These are phyloP conservation scores for Vicugna pacos DNA, from an alignment of 2,113 vertebrate genomes.

Conservation along the genomic window DNA sequence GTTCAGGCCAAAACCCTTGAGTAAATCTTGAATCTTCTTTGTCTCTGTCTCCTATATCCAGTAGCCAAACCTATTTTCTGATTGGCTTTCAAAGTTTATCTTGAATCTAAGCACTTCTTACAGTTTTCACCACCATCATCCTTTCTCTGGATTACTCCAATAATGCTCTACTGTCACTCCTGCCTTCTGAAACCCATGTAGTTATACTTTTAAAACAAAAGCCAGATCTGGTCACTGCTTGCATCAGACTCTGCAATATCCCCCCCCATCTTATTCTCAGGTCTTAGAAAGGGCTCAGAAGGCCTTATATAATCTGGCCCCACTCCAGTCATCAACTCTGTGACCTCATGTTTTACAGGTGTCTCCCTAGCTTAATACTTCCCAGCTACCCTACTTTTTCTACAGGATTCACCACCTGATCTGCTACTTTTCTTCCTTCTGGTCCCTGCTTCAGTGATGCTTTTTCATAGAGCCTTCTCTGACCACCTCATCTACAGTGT, in stretches of 20 bases:
- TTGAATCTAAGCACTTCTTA: neutral
- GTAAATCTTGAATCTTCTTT: neutral
- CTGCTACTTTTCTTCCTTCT: neutral
- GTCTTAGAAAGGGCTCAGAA: neutral
- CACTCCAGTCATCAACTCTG: neutral
- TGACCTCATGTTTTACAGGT: neutral
- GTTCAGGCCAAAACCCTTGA: neutral
- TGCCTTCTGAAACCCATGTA: neutral
- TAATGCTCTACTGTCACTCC: neutral
- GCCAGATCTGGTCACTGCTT: neutral
- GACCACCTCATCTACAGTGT: neutral
- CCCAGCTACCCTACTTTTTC: neutral
- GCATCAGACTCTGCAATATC: neutral
- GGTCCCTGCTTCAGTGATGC: neutral
- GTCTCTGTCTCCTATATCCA: neutral
- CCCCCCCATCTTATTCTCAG: neutral
- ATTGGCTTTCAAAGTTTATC: neutral
- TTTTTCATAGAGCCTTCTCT: neutral
- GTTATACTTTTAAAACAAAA: neutral
- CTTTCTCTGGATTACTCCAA: neutral
- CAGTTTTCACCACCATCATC: neutral
- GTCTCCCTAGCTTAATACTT: neutral
- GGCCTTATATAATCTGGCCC: neutral
- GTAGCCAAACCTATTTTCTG: neutral
- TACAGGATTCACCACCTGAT: neutral